Conservation (phyloP, 2,888 invertebrate genomes). For the Apodemia zela region DNA sequence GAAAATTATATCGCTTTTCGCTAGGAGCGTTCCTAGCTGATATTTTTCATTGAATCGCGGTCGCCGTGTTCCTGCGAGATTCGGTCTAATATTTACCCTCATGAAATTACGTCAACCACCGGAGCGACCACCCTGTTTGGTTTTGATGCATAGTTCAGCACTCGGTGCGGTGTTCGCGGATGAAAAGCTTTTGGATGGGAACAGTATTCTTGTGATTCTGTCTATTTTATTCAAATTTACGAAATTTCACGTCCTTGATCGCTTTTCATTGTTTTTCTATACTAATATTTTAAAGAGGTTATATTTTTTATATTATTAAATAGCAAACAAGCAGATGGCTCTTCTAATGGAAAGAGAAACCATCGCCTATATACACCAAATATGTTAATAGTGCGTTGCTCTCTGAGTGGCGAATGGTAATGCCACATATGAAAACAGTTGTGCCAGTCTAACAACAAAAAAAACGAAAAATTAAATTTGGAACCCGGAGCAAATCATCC, state of each 20-base stretch:
- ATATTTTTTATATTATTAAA: too few relatives aligned
- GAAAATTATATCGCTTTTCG: constrained; percentile 42
- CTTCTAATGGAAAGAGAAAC: too few relatives aligned
- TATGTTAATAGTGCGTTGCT: too few relatives aligned
- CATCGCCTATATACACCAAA: too few relatives aligned
- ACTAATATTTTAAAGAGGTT: too few relatives aligned
- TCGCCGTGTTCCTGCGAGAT: constrained; percentile 54
- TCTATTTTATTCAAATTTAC: background rate
- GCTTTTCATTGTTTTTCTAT: too few relatives aligned
- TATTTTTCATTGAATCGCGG: constrained; percentile 60
- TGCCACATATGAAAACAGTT: too few relatives aligned
- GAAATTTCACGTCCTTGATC: background rate
- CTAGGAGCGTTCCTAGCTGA: constrained; percentile 40
- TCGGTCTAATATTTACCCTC: constrained; percentile 70
- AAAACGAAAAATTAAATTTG: too few relatives aligned
- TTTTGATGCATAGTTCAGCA: constrained; percentile 75
- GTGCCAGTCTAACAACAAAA: too few relatives aligned
- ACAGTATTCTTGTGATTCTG: background rate
- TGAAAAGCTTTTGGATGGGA: background rate
- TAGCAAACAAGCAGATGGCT: too few relatives aligned
- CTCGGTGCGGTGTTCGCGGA: constrained; percentile 30
- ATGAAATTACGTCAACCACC: constrained; percentile 67
- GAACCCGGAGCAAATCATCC: too few relatives aligned
- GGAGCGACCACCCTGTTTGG: constrained; percentile 64
- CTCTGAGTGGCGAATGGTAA: too few relatives aligned